phyloP scores from a whole-genome alignment of 1,140 invertebrate species.

The Drosophila punjabiensis region DNA sequence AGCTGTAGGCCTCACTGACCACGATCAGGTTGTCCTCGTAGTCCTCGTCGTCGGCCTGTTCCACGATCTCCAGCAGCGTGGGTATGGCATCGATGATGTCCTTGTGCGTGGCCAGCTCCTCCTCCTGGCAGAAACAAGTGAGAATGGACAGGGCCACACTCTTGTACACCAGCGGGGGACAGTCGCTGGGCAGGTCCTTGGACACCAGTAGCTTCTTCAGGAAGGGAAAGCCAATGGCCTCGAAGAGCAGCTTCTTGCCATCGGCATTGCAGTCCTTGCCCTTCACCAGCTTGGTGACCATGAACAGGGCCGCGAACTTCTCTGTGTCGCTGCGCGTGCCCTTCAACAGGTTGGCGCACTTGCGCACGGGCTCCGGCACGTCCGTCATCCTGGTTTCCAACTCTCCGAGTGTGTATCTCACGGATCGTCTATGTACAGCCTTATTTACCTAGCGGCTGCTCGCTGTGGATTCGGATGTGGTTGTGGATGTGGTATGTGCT shows the following conservation, averaged over 20 bases:
- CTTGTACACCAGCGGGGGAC: conserved; percentile 94
- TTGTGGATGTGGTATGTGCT: conserved; percentile 5
- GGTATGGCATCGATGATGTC: conserved; percentile 93
- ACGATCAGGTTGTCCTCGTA: conserved; percentile 94
- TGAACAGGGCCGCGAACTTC: conserved; percentile 95
- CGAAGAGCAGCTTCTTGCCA: conserved; percentile 92
- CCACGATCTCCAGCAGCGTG: conserved; percentile 92
- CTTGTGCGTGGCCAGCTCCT: conserved; percentile 91
- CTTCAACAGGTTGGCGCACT: conserved; percentile 92
- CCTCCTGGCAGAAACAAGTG: conserved; percentile 92
- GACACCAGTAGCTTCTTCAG: conserved; percentile 91
- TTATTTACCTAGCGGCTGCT: conserved; percentile 34
- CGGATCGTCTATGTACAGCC: conserved; percentile 23
- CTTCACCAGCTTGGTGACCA: conserved; percentile 95
- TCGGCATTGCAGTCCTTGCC: conserved; percentile 90
- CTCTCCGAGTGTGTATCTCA: conserved; percentile 33
- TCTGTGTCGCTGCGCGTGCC: conserved; percentile 93
- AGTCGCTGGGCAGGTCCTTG: conserved; percentile 91
- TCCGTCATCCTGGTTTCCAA: conserved; percentile 75
- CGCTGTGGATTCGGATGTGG: conserved; percentile 22
- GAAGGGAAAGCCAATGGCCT: conserved; percentile 95
- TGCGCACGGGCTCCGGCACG: conserved; percentile 92
- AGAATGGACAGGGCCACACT: conserved; percentile 94
- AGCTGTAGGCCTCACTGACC: conserved; percentile 95
- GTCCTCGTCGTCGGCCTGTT: conserved; percentile 91